Base-by-base conservation (phyloP, 2,113 vertebrate species). In the Falco punctatus region DNA sequence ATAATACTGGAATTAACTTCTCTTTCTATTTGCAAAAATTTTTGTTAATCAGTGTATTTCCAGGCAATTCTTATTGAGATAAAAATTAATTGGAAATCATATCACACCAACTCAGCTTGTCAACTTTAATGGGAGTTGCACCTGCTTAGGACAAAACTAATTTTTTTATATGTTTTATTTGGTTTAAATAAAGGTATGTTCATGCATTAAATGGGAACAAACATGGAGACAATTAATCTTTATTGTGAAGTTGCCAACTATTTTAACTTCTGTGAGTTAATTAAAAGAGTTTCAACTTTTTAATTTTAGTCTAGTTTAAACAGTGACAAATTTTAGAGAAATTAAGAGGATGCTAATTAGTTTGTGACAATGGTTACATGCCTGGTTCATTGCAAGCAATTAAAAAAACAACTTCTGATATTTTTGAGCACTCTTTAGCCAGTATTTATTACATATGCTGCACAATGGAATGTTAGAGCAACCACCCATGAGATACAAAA, bases 291-390 rank as follows among this genome's bases (percentile, higher is more conserved):
- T 89, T 64, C 55, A 91, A 64, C 30, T 66, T 57, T 82, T 96
- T 64, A 38, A 71, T 95, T 97, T 91, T 81, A 93, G 35, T 73
- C 52, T 55, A 75, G 91, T 95, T 97, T 97, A 96, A 95, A 92
- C 83, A 88, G 73, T 84, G 85, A 75, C 24, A 94, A 91, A 94
- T 96, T 92, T 96, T 96, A 82, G 97, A 88, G 30, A 87, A 94
- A 91, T 86, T 33, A 93, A 95, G 85, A 85, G 46, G 38, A 67
- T 96, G 86, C 54, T 97, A 97, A 97, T 96, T 96, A 92, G 92
- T 95, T 95, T 75, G 64, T 92, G 89, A 88, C 51, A 58, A 94
- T 82, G 59, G 73, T 44, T 87, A 90, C 81, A 46, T 19, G 72
- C 75, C 27, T 82, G 90, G 51, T 91, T 97, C 73, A 77, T 48